phyloP scores from a whole-genome alignment of 2,797 vertebrate genomes.

The Taenioides sp. region DNA sequence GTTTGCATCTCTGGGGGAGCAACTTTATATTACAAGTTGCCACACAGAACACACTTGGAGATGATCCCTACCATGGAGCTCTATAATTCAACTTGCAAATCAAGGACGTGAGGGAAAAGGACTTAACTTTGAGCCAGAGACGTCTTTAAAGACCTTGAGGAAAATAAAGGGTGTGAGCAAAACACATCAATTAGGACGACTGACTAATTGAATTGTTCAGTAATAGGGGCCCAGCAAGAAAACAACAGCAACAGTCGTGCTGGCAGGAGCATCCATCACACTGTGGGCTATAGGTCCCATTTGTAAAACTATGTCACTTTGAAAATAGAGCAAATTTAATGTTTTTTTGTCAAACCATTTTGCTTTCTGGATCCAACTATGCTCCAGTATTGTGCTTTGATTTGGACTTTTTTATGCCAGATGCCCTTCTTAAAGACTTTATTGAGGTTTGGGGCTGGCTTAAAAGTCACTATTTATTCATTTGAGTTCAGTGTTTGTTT shows the following conservation, averaged over 20 bases:
- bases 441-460: neutral
- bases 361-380: neutral
- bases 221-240: slow-evolving; percentile 22
- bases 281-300: slow-evolving; percentile 15
- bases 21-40: slow-evolving; percentile 51
- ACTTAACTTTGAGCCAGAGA: slow-evolving; percentile 40
- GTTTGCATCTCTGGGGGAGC: slow-evolving; percentile 48
- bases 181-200: slow-evolving; percentile 61
- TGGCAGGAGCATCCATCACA: slow-evolving; percentile 29
- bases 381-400: neutral
- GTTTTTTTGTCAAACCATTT: slow-evolving; percentile 29
- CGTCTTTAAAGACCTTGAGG: slow-evolving; percentile 60
- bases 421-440: neutral
- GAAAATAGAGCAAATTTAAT: neutral
- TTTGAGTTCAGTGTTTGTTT: neutral
- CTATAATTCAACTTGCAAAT: slow-evolving; percentile 60
- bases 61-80: slow-evolving; percentile 52
- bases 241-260: slow-evolving; percentile 17
- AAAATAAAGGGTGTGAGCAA: slow-evolving; percentile 34
- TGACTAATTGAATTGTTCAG: slow-evolving; percentile 60
- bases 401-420: neutral
- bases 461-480: neutral
- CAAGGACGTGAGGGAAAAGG: slow-evolving; percentile 45
- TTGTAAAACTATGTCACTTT: slow-evolving; percentile 21
- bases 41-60: slow-evolving; percentile 23